Base-by-base conservation (phyloP, 2,888 invertebrate species). In the Fabriciana adippe region DNA sequence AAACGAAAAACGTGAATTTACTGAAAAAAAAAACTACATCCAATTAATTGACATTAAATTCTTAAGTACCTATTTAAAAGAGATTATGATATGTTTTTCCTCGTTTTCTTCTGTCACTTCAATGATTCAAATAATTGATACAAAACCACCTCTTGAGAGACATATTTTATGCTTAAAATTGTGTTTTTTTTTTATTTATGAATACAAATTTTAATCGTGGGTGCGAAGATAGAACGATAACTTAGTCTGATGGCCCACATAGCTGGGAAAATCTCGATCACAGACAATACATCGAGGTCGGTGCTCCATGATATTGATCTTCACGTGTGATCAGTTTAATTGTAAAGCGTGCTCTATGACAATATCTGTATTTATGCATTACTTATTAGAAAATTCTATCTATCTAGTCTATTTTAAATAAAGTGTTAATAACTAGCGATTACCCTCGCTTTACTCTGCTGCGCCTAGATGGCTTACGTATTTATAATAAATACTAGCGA, bases 261-360 rank as follows among this genome's bases (percentile, higher is more conserved):
- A 73, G 75, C 82, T 89, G 81, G 83, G 89, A 88, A 77, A 80
- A 79, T 87, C 84, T 75, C 83, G 77, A 78, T 74, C 74, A 51
- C 21, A 63, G 74, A 88, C 88, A 88, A 88, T 87, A 69, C 72
- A 73, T 76, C 78, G 81, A 87, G 90, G 90, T 86, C 87, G 84
- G 80, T 83, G 83, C 79, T 66, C 66, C 21, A 54, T 54, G 68
- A 68, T 70, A 67, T 67, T 68, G 69, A 73, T 70, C 68, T 72
- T 54, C 64, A 64, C 56, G 53, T 63, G 63, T 67, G 71, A 72
- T 66, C 62, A 56, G 53, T 16, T 21, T 63, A 61, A 51, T 66
- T 55, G 57, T 59, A 57, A 67, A 51, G 55, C 54, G 59, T 59
- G 57, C 47, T 63, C 56, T 63, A 63, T 69, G 41, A 41, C 16